Conservation (phyloP, 2,113 vertebrate genomes). For the Sterrhoptilus dennistouni region DNA sequence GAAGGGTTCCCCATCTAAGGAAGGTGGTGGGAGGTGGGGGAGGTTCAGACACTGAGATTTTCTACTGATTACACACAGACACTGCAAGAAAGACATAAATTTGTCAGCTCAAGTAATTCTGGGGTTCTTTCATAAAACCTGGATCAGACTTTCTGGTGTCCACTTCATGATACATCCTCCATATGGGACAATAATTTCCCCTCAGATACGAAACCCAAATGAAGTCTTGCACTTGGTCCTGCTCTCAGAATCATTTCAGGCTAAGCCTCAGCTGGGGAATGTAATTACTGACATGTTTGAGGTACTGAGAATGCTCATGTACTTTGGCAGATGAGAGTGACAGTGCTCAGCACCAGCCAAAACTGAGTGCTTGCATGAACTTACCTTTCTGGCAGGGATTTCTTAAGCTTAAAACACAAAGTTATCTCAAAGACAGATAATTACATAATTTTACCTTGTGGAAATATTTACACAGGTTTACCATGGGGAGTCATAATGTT, state of each 20-base stretch:
- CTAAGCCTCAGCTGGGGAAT: background rate
- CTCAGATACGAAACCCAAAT: background rate
- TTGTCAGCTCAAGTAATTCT: background rate
- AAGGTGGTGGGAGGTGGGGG: background rate
- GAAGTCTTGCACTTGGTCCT: background rate
- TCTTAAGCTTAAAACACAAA: background rate
- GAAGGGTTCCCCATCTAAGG: accelerated
- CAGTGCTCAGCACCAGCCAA: background rate
- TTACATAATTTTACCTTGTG: background rate
- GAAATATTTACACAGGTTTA: background rate
- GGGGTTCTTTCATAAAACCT: background rate
- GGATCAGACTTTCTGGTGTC: background rate
- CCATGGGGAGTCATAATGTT: background rate
- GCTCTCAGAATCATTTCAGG: background rate
- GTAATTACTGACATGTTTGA: background rate
- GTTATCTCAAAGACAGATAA: background rate
- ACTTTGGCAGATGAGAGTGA: background rate
- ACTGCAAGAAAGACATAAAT: background rate
- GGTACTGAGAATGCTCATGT: background rate
- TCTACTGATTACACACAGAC: too few species aligned
- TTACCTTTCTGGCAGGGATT: background rate
- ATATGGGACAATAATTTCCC: background rate
- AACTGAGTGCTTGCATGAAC: background rate
- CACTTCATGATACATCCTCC: background rate
- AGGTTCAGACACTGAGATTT: background rate